phyloP scores from a whole-genome alignment of 2,113 vertebrate genomes.

The Furnarius figulus region DNA sequence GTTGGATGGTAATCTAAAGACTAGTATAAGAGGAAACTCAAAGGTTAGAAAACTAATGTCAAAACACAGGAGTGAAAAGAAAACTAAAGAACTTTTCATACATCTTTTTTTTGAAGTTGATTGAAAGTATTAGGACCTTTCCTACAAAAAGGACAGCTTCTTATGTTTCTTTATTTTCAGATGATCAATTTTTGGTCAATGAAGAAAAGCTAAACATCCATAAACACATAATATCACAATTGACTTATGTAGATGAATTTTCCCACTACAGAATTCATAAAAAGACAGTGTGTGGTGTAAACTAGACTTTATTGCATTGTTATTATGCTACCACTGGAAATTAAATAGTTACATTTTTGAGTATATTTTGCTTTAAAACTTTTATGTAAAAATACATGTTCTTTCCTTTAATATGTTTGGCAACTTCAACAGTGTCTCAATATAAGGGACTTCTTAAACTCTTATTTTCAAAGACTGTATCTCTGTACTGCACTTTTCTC shows the following conservation, averaged over 20 bases:
- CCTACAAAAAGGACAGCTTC: not conserved
- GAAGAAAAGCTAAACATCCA: not conserved
- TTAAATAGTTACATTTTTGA: not conserved
- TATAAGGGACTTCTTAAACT: not conserved
- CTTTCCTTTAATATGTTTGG: not conserved
- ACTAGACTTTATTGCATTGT: not conserved
- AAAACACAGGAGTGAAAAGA: not conserved
- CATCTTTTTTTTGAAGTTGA: not conserved
- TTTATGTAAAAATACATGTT: not conserved
- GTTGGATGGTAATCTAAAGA: not conserved
- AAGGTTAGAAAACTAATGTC: not conserved
- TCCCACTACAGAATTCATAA: not conserved
- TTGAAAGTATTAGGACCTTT: not conserved
- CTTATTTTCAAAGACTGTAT: not conserved
- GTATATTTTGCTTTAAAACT: not conserved
- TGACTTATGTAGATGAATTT: not conserved
- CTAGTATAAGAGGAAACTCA: not conserved
- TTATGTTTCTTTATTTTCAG: not conserved
- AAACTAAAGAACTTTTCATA: not conserved
- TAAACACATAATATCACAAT: not conserved
- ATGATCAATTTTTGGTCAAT: not conserved
- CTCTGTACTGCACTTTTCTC: not conserved
- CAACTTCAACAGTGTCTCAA: not conserved
- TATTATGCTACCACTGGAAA: not conserved
- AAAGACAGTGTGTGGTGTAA: not conserved